These are phyloP conservation scores for Caradrina kadenii DNA, from an alignment of 2,888 invertebrate species.

Conservation along the genomic window DNA sequence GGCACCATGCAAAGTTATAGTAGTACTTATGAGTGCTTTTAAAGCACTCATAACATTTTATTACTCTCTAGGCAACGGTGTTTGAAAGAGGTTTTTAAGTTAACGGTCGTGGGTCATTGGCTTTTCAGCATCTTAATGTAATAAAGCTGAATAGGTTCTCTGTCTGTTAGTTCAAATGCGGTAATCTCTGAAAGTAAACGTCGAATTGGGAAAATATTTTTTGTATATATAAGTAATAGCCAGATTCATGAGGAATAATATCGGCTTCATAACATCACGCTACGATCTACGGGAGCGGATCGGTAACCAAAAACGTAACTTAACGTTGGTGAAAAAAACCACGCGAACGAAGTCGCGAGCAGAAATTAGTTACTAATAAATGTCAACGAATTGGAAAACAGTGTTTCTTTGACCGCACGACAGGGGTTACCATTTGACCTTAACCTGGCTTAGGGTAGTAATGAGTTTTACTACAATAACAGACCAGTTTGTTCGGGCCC, in stretches of 20 bases:
- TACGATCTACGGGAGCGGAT: too few relatives aligned
- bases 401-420: not conserved
- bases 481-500: too few relatives aligned
- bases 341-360: too few relatives aligned
- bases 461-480: not conserved
- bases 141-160: too few relatives aligned
- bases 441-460: not conserved
- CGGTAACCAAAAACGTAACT: too few relatives aligned
- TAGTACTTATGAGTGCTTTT: slow-evolving; percentile 9
- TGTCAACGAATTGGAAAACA: not conserved
- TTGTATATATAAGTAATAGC: too few relatives aligned
- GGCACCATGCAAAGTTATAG: slow-evolving; percentile 30
- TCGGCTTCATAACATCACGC: too few relatives aligned
- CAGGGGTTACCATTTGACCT: not conserved
- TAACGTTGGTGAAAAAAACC: too few relatives aligned
- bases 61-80: slow-evolving; percentile 13
- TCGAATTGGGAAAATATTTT: too few relatives aligned
- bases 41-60: slow-evolving; percentile 34
- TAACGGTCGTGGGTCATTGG: slow-evolving; percentile 3
- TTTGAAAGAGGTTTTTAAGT: slow-evolving; percentile 24
- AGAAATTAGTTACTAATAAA: not conserved
- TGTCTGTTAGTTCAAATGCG: too few relatives aligned
- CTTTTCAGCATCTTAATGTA: not conserved
- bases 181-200: too few relatives aligned
- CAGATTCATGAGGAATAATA: too few relatives aligned